A percentile compares a stretch with the other conserved stretches of the same genome.
Conservation (phyloP, 2,888 invertebrate genomes). For the Cataglyphis livida region DNA sequence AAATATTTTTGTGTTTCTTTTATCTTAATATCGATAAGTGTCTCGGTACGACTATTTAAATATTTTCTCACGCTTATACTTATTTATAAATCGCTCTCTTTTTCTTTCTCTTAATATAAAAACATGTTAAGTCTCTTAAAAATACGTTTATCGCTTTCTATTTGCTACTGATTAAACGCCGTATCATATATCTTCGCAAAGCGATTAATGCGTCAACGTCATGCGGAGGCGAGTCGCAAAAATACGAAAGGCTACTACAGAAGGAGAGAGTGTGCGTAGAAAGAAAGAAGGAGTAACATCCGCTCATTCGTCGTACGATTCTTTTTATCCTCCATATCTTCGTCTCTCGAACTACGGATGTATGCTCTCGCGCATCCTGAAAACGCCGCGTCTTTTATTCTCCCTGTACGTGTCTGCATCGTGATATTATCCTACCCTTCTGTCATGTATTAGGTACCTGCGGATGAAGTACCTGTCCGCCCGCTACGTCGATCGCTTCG, state of each 20-base stretch:
- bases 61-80: background rate
- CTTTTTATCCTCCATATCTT: slow-evolving; percentile 16
- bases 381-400: slow-evolving; percentile 29
- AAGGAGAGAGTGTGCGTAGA: background rate
- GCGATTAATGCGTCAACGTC: background rate
- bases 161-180: background rate
- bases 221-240: background rate
- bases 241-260: slow-evolving; percentile 14
- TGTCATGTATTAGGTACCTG: slow-evolving; percentile 44
- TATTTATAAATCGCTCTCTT: background rate
- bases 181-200: background rate
- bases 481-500: slow-evolving; percentile 57
- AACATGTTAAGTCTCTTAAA: background rate
- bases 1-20: background rate
- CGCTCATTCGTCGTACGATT: slow-evolving; percentile 25
- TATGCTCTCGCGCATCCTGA: slow-evolving; percentile 35
- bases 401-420: slow-evolving; percentile 8
- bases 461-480: slow-evolving; percentile 58
- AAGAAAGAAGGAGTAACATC: slow-evolving; percentile 31
- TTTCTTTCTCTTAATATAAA: background rate
- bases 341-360: slow-evolving; percentile 3
- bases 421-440: slow-evolving; percentile 32
- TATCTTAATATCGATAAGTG: too few relatives aligned
- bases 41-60: background rate
- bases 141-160: background rate